A percentile compares a stretch with the other conserved stretches of the same genome.
These are phyloP conservation scores for Sialia sialis DNA, from an alignment of 2,113 vertebrate species.

Conservation along the genomic window DNA sequence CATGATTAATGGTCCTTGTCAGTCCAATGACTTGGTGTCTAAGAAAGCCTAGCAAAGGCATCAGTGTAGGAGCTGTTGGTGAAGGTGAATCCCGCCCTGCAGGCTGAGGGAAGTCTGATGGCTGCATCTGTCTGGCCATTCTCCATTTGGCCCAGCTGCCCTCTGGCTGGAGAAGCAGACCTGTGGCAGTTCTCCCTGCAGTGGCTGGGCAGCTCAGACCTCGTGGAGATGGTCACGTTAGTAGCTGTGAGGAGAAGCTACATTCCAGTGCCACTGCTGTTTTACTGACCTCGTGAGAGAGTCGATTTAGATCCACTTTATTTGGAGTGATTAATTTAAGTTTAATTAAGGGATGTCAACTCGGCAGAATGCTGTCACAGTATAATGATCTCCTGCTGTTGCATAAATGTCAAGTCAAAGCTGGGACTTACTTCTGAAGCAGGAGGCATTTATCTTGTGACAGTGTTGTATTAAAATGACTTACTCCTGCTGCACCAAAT, in stretches of 20 bases:
- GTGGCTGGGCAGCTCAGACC: background rate
- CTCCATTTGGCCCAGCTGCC: background rate
- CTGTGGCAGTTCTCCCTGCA: background rate
- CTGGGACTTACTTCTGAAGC: conserved; percentile 42
- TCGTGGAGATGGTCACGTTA: fast-evolving
- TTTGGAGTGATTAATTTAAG: conserved; percentile 62
- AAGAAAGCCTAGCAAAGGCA: background rate
- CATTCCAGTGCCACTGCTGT: background rate
- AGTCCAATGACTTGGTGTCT: fast-evolving
- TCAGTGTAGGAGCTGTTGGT: background rate
- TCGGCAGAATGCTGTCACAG: conserved; percentile 51
- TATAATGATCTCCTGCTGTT: conserved; percentile 67
- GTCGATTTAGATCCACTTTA: conserved; percentile 26
- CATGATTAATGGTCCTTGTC: background rate
- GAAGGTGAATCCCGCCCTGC: background rate
- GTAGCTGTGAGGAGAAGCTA: background rate
- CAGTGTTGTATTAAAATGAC: conserved; percentile 53
- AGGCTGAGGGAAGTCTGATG: background rate
- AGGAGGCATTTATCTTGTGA: conserved; percentile 60
- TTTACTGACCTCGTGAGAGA: conserved; percentile 37
- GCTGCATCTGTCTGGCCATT: fast-evolving
- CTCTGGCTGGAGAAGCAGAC: background rate
- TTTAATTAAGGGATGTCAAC: conserved; percentile 65
- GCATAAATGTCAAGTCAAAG: conserved; percentile 57
- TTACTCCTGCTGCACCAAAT: conserved; percentile 57